phyloP scores from a whole-genome alignment of 2,797 vertebrate species.

The Ptychobarbus kaznakovi region DNA sequence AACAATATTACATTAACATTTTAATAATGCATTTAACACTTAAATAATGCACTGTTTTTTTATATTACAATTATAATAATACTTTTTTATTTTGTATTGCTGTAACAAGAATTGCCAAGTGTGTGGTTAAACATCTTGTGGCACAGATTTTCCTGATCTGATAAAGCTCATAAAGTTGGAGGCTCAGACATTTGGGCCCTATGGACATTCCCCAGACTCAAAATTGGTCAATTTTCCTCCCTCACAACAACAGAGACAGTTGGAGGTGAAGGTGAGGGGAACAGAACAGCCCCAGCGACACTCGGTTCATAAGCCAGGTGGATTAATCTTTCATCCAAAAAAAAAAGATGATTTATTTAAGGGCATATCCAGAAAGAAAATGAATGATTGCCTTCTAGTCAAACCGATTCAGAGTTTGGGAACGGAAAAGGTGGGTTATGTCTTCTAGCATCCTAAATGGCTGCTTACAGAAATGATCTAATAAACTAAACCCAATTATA shows the following conservation, averaged over 20 bases:
- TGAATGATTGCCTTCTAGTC: slow-evolving; percentile 9
- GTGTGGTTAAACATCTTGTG: background rate
- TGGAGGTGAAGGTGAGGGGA: background rate
- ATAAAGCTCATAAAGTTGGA: slow-evolving; percentile 18
- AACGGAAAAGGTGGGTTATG: background rate
- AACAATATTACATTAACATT: background rate
- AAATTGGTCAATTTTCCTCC: slow-evolving; percentile 21
- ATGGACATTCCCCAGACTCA: slow-evolving; percentile 15
- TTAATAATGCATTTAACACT: background rate
- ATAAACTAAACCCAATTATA: slow-evolving; percentile 20
- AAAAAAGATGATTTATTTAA: slow-evolving; percentile 57
- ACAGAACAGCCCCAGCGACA: slow-evolving; percentile 30
- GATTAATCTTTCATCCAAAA: slow-evolving; percentile 60
- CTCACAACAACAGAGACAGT: background rate
- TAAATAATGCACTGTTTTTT: background rate
- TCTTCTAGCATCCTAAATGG: background rate
- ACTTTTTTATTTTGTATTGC: background rate
- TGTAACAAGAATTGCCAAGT: background rate
- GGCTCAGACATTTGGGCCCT: background rate
- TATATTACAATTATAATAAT: background rate
- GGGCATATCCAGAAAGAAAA: slow-evolving; percentile 13
- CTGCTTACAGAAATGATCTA: background rate
- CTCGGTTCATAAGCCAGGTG: slow-evolving; percentile 25
- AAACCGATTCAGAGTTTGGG: background rate
- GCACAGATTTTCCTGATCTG: slow-evolving; percentile 15